These are phyloP conservation scores for Caerostris extrusa DNA, from an alignment of 1,140 invertebrate genomes.

Conservation along the genomic window DNA sequence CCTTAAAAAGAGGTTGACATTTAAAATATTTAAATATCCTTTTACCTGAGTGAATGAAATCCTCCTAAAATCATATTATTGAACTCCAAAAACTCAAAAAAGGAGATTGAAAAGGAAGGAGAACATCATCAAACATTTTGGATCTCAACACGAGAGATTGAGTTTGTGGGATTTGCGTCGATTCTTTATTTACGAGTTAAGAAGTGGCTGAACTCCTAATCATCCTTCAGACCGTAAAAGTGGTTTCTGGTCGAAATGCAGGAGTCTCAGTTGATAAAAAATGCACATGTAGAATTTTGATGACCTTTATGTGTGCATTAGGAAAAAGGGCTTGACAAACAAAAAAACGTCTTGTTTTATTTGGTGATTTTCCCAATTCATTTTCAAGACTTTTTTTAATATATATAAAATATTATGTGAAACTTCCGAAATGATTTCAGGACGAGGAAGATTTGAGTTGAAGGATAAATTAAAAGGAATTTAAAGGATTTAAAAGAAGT, in stretches of 20 bases:
- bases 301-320: constrained; percentile 28
- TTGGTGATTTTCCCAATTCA: neutral
- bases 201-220: constrained; percentile 57
- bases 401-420: neutral
- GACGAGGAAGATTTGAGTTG: neutral
- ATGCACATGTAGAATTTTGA: constrained; percentile 6
- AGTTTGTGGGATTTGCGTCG: constrained; percentile 67
- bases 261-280: constrained; percentile 65
- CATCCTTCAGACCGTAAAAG: constrained; percentile 73
- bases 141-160: constrained; percentile 51
- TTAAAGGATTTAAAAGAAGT: neutral
- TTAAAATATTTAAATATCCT: constrained; percentile 58
- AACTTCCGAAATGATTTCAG: neutral
- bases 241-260: constrained; percentile 54
- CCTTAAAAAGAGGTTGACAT: neutral
- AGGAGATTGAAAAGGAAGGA: neutral
- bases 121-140: neutral
- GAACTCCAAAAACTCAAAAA: constrained; percentile 40
- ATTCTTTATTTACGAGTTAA: constrained; percentile 75
- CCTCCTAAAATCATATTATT: constrained; percentile 50
- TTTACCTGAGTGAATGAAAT: constrained; percentile 39
- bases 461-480: neutral
- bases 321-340: neutral
- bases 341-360: neutral
- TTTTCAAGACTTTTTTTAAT: neutral